A percentile compares a stretch with the other conserved stretches of the same genome.
Conservation (phyloP, 2,113 vertebrate species). For the Corvus moneduloides region DNA sequence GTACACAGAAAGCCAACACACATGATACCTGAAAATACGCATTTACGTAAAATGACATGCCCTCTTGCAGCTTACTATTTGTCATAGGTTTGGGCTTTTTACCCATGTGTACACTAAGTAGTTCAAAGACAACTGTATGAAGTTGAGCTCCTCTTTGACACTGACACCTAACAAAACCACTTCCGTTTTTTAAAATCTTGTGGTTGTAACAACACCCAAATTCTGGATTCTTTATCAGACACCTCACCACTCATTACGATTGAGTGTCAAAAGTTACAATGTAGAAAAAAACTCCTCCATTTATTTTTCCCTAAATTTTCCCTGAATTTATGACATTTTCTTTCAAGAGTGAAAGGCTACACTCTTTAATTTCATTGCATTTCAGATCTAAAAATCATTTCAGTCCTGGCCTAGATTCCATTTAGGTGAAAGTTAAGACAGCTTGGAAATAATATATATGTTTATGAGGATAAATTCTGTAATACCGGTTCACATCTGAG, state of each 20-base stretch:
- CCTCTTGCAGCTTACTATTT: background rate
- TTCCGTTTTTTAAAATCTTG: background rate
- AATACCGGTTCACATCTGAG: background rate
- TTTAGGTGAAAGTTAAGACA: background rate
- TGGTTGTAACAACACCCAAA: background rate
- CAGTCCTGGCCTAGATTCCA: background rate
- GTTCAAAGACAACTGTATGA: background rate
- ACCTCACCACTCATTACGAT: background rate
- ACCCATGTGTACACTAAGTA: background rate
- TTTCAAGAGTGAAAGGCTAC: background rate
- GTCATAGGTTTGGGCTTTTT: background rate
- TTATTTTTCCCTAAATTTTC: background rate
- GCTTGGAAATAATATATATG: background rate
- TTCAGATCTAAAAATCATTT: background rate
- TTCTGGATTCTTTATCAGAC: background rate
- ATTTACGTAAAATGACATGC: background rate
- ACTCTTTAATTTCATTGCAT: background rate
- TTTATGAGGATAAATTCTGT: background rate
- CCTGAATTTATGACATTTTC: background rate
- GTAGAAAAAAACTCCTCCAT: background rate
- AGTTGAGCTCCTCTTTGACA: background rate
- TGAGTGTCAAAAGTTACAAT: too few relatives aligned
- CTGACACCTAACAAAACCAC: background rate
- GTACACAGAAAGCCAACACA: background rate
- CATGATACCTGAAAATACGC: background rate